These are phyloP conservation scores for Balaenoptera acutorostrata DNA, from an alignment of 2,113 vertebrate species.

Conservation along the genomic window DNA sequence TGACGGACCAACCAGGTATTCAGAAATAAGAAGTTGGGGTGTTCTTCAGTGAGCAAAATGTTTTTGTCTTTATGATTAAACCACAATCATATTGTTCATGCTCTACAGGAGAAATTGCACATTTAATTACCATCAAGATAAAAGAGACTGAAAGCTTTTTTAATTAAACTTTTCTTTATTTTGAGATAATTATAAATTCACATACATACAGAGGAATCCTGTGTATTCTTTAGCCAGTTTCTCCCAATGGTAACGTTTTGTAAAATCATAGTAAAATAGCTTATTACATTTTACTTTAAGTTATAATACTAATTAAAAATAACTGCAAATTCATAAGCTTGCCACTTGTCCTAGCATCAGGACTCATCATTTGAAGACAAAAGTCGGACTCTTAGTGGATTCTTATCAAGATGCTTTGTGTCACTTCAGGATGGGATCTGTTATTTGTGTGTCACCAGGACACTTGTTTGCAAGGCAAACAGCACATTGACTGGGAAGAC, in stretches of 20 bases:
- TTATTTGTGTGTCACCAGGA: neutral
- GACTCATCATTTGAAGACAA: neutral
- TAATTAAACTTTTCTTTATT: neutral
- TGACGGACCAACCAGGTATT: neutral
- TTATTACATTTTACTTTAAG: neutral
- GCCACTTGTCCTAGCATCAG: neutral
- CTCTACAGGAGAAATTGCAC: neutral
- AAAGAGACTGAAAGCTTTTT: neutral
- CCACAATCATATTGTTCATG: neutral
- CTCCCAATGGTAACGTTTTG: neutral
- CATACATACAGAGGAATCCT: neutral
- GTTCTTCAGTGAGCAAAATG: neutral
- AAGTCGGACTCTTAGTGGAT: neutral
- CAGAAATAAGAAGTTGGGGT: neutral
- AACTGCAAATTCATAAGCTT: neutral
- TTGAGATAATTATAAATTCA: conserved; percentile 13
- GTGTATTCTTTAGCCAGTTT: neutral
- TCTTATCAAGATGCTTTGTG: neutral
- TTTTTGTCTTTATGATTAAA: neutral
- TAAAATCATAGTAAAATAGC: neutral
- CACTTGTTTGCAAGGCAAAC: neutral
- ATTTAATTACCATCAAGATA: neutral
- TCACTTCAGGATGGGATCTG: neutral
- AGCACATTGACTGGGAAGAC: neutral
- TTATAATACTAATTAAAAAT: neutral